Percentiles rank a stretch among this genome's conserved stretches.
These are phyloP conservation scores for Maconellicoccus hirsutus DNA, from an alignment of 1,140 invertebrate genomes.

Conservation along the genomic window DNA sequence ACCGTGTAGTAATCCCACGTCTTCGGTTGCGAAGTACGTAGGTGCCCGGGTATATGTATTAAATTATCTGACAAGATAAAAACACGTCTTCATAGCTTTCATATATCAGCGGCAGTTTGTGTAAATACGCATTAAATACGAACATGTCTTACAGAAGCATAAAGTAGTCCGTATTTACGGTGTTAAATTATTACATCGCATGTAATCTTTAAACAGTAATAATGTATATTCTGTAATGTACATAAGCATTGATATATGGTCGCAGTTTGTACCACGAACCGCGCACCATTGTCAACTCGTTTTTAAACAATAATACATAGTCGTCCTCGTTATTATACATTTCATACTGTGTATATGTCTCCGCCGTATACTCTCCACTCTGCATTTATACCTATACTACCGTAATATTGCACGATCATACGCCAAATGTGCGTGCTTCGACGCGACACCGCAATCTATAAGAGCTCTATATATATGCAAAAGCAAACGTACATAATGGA, in stretches of 20 bases:
- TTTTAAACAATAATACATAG: slow-evolving; percentile 8
- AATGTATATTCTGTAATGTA: slow-evolving; percentile 17
- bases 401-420: too few species aligned
- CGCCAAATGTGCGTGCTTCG: too few species aligned
- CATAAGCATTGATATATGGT: slow-evolving; percentile 9
- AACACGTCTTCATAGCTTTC: background rate
- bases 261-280: background rate
- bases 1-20: background rate
- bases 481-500: too few species aligned
- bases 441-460: too few species aligned
- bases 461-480: too few species aligned
- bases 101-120: slow-evolving; percentile 20
- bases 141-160: slow-evolving; percentile 21
- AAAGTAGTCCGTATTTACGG: slow-evolving; percentile 14
- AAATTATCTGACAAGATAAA: slow-evolving; percentile 22
- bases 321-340: background rate
- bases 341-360: background rate
- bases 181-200: slow-evolving; percentile 20
- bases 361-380: too few species aligned
- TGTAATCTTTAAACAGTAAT: slow-evolving; percentile 20
- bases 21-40: background rate
- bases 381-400: too few species aligned
- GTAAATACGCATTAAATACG: slow-evolving; percentile 17
- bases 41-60: background rate
- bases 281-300: background rate